These are phyloP conservation scores for Nomada goodeniana DNA, from an alignment of 2,888 invertebrate genomes.

Conservation along the genomic window DNA sequence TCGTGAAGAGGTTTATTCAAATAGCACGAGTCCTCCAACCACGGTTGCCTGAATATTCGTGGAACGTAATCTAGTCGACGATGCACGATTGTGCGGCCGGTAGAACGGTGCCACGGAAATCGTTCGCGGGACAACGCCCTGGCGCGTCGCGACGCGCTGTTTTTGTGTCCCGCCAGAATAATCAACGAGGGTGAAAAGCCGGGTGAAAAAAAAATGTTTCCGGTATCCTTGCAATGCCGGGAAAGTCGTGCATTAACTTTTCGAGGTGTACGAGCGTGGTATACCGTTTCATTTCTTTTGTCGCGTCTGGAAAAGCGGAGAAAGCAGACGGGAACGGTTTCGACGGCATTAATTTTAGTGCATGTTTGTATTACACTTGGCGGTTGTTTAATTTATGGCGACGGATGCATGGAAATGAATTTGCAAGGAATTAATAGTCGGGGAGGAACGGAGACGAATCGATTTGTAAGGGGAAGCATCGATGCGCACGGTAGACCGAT, in stretches of 20 bases:
- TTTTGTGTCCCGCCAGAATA: constrained; percentile 34
- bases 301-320: not conserved
- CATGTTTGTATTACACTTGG: no score
- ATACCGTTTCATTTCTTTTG: not conserved
- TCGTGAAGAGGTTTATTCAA: constrained; percentile 62
- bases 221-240: constrained; percentile 16
- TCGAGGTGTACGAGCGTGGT: not conserved
- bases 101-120: constrained; percentile 50
- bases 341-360: no score
- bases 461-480: not conserved
- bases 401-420: no score
- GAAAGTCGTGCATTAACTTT: constrained; percentile 31
- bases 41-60: constrained; percentile 58
- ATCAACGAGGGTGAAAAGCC: constrained; percentile 19
- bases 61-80: constrained; percentile 64
- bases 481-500: not conserved
- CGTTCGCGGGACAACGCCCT: constrained; percentile 59
- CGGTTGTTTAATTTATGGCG: no score
- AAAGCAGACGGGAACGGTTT: no score
- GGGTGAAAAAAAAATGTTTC: not conserved
- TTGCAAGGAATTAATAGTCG: not conserved
- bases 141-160: constrained; percentile 32
- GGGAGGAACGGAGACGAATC: not conserved
- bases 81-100: constrained; percentile 50
- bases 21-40: constrained; percentile 51